Percentiles rank a stretch among this genome's conserved stretches.
Evolutionary conservation across 1,140 invertebrate genomes (phyloP).

Genomic region (Helicorthomorpha holstii): DNA sequence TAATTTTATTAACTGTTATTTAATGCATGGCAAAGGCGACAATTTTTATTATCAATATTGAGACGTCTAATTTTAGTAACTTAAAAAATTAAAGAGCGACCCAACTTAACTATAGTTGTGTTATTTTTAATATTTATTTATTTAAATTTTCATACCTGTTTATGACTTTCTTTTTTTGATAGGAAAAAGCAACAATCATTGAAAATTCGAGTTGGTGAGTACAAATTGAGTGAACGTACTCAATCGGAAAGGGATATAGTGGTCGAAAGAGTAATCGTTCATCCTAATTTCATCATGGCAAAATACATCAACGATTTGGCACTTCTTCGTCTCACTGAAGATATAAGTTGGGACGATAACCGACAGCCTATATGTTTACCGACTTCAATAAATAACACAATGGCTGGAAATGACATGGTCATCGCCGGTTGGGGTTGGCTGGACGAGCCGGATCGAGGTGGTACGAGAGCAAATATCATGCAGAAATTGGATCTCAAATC

Average conservation of each 20-base stretch:
- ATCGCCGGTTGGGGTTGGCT: conserved; percentile 72
- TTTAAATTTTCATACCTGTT: too few relatives aligned
- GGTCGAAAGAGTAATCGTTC: conserved; percentile 41
- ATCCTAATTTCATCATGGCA: conserved; percentile 49
- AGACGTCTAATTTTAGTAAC: too few relatives aligned
- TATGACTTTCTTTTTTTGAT: conserved; percentile 1
- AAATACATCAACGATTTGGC: conserved; percentile 45
- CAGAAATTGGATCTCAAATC: conserved; percentile 63
- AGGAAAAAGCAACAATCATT: conserved; percentile 6
- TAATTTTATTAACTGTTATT: too few relatives aligned
- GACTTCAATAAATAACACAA: conserved; percentile 12
- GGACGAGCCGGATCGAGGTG: conserved; percentile 37
- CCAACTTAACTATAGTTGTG: too few relatives aligned
- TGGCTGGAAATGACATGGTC: conserved; percentile 39
- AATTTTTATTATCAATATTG: too few relatives aligned
- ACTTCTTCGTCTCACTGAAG: conserved; percentile 42
- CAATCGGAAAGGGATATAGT: conserved; percentile 27
- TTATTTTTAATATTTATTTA: too few relatives aligned
- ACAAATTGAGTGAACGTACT: conserved; percentile 2
- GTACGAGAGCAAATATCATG: conserved; percentile 39
- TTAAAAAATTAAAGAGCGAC: too few relatives aligned
- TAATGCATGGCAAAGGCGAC: too few relatives aligned
- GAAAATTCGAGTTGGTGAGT: conserved; percentile 10
- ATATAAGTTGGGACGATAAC: conserved; percentile 43
- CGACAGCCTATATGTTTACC: conserved; percentile 58